These are phyloP conservation scores for Drosophila putrida DNA, from an alignment of 2,888 invertebrate species.

Conservation along the genomic window DNA sequence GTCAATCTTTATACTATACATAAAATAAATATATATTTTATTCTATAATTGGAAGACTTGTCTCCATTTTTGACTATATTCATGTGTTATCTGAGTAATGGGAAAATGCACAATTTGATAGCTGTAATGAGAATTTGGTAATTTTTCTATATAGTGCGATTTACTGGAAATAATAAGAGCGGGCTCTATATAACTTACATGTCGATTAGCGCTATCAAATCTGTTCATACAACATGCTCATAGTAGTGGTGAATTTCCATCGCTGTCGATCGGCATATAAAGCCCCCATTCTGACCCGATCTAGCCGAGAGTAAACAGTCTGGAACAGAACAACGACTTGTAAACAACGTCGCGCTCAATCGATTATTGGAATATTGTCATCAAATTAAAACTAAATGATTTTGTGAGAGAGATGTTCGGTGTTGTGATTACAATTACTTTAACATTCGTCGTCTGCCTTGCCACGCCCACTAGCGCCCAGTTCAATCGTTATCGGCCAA, in stretches of 20 bases:
- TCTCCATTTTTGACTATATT: no score
- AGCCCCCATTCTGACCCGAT: slow-evolving; percentile 28
- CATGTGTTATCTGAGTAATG: slow-evolving; percentile 32
- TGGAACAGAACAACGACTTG: slow-evolving; percentile 61
- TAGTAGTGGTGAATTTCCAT: slow-evolving; percentile 3
- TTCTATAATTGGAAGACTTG: no score
- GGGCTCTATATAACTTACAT: background rate
- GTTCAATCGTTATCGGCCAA: slow-evolving; percentile 65
- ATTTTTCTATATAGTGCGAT: slow-evolving; percentile 30
- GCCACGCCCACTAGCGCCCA: slow-evolving; percentile 54
- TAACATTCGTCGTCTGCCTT: slow-evolving; percentile 53
- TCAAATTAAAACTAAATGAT: slow-evolving; percentile 46
- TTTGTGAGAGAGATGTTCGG: slow-evolving; percentile 31
- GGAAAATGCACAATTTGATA: slow-evolving; percentile 46
- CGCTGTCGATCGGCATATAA: slow-evolving; percentile 41
- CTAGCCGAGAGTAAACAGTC: slow-evolving; percentile 40
- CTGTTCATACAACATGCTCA: slow-evolving; percentile 11
- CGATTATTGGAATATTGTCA: background rate
- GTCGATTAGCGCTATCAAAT: background rate
- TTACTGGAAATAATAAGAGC: slow-evolving; percentile 43
- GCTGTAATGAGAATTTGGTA: slow-evolving; percentile 38
- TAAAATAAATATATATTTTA: no score
- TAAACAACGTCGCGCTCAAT: slow-evolving; percentile 43
- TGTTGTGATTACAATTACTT: slow-evolving; percentile 38
- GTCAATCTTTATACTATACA: no score